These are phyloP conservation scores for Drosophila mimetica DNA, from an alignment of 2,888 invertebrate species.

Conservation along the genomic window DNA sequence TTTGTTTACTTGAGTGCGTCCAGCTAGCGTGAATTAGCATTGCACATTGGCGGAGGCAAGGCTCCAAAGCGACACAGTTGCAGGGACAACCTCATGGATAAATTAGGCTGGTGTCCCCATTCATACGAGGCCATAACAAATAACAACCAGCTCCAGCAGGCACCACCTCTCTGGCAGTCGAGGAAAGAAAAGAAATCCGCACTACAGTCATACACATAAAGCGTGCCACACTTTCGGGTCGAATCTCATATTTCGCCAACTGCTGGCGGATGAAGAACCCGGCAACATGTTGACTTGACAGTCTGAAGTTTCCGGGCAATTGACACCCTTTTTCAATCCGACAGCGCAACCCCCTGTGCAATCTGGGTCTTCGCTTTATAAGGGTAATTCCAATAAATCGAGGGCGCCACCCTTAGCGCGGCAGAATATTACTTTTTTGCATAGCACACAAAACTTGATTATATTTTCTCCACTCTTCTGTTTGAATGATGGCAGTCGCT, in stretches of 20 bases:
- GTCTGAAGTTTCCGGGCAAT: constrained; percentile 65
- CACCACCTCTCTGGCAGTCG: constrained; percentile 3
- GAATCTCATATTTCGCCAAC: constrained; percentile 67
- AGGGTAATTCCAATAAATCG: constrained; percentile 79
- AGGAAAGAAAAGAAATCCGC: constrained; percentile 18
- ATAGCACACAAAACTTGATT: constrained; percentile 68
- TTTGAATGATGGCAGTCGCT: constrained; percentile 38
- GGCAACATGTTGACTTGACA: constrained; percentile 83
- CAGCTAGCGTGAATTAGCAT: constrained; percentile 17
- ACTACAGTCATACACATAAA: constrained; percentile 27
- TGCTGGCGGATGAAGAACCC: constrained; percentile 44
- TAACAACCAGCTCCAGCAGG: constrained; percentile 8
- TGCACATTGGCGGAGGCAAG: constrained; percentile 9
- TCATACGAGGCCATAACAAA: constrained; percentile 34
- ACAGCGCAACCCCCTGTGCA: constrained; percentile 47
- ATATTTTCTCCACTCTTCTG: constrained; percentile 36
- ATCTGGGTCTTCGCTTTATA: constrained; percentile 48
- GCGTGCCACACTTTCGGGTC: constrained; percentile 48
- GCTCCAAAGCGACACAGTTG: constrained; percentile 11
- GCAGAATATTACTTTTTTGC: constrained; percentile 54
- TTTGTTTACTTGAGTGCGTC: constrained; percentile 9
- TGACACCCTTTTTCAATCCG: constrained; percentile 74
- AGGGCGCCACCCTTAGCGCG: constrained; percentile 16
- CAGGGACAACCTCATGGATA: constrained; percentile 13
- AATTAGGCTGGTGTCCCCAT: constrained; percentile 18